These are phyloP conservation scores for Notothenia rossii DNA, from an alignment of 2,113 vertebrate species.

Conservation along the genomic window DNA sequence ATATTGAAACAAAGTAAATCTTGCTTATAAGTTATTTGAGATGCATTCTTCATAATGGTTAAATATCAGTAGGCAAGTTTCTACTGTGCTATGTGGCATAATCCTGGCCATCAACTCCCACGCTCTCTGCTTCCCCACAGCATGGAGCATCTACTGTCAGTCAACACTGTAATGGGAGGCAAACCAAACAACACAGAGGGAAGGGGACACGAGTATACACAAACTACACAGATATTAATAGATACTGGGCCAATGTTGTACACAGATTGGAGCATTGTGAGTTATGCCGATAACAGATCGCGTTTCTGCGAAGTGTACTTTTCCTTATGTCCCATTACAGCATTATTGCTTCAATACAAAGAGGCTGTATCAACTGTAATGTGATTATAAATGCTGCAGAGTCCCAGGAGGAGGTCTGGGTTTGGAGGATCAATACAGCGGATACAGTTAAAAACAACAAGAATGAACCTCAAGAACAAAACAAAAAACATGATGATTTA, in stretches of 20 bases:
- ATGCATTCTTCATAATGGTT: slow-evolving; percentile 33
- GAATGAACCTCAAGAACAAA: slow-evolving; percentile 2
- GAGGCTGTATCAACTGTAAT: slow-evolving; percentile 30
- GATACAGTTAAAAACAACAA: slow-evolving; percentile 1
- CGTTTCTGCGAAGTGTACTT: slow-evolving; percentile 3
- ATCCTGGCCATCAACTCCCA: slow-evolving; percentile 76
- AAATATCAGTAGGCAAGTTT: slow-evolving; percentile 57
- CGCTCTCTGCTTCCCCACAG: slow-evolving; percentile 74
- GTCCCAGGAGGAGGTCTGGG: slow-evolving; percentile 13
- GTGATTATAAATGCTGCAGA: slow-evolving; percentile 39
- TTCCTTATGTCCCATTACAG: slow-evolving; percentile 37
- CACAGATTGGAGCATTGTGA: slow-evolving; percentile 22
- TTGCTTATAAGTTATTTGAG: slow-evolving; percentile 27
- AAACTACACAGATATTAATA: slow-evolving; percentile 38
- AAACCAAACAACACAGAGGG: slow-evolving; percentile 70
- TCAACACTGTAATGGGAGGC: slow-evolving; percentile 77
- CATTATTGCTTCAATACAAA: slow-evolving; percentile 20
- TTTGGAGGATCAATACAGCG: slow-evolving; percentile 39
- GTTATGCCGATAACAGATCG: slow-evolving; percentile 30
- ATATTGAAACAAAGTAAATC: neutral
- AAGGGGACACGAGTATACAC: slow-evolving; percentile 55
- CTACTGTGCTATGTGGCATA: slow-evolving; percentile 55
- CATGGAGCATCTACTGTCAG: slow-evolving; percentile 81
- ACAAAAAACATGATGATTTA: slow-evolving; percentile 7
- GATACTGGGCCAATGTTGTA: slow-evolving; percentile 30